Evolutionary conservation across 2,797 vertebrate species (phyloP), one percentile per base, ranked within the genome.

Genomic region (Coranthus polyacanthus): DNA sequence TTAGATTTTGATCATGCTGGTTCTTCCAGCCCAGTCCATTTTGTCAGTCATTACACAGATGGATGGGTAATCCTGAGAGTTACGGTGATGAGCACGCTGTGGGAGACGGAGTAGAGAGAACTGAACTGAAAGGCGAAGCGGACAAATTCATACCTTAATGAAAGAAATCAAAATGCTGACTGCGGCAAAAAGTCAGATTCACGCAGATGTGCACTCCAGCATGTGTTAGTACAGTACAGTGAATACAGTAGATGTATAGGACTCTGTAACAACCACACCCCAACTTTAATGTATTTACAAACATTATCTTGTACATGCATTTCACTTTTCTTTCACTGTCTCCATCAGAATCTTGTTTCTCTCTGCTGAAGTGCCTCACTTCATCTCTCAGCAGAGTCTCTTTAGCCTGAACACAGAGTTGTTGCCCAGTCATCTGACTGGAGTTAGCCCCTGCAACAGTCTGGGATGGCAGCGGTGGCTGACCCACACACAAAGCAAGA

Each of bases 371-470:
- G 18, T 63, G 42, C 41, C 20, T 71, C 26, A 39, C 63, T 79
- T 75, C 44, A 73, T 65, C 53, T 68, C 29, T 78, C 59, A 72
- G 49, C 69, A 64, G 50, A 78, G 62, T 63, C 60, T 77, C 61
- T 81, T 15, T 60, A 81, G 53, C 61, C 46, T 44, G 60, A 85
- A 80, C 70, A 56, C 43, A 44, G 39, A 55, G 52, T 84, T 86
- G 72, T 80, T 78, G 72, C 52, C 68, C 57, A 74, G 82, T 92
- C 89, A 90, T 85, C 82, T 92, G 91, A 92, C 84, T 80, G 73
- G 82, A 78, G 64, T 86, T 84, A 79, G 71, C 53, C 57, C 49
- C 65, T 34, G 12, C 84, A 79, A 73, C 62, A 70, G 68, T 62
- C 78, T 81, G 68, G 70, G 68, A 74, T 78, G 79, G 80, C 67